Percentiles rank a stretch among this genome's conserved stretches.
Evolutionary conservation across 2,888 invertebrate species (phyloP).

Genomic region (Cryptus viduatorius): DNA sequence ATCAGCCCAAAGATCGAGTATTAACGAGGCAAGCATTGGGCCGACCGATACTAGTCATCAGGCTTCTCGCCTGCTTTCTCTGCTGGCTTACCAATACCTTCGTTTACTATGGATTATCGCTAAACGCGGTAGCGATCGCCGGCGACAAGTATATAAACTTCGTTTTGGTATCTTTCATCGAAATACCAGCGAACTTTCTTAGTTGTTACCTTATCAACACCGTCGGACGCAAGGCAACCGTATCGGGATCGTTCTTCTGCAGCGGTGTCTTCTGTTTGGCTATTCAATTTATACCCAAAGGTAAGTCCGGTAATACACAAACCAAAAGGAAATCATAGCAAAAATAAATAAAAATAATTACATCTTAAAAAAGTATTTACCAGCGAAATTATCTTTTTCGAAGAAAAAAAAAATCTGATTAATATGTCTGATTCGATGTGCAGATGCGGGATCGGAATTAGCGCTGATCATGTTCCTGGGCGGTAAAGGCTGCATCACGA

Average conservation of each 20-base stretch:
- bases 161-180: constrained; percentile 89
- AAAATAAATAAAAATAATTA: background rate
- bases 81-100: constrained; percentile 93
- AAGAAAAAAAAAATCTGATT: too few relatives aligned
- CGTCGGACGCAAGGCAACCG: constrained; percentile 86
- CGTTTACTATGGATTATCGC: constrained; percentile 92
- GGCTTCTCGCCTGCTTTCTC: constrained; percentile 89
- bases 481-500: constrained; percentile 89
- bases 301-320: constrained; percentile 78
- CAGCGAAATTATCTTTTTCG: too few relatives aligned
- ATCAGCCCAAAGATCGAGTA: constrained; percentile 65
- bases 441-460: constrained; percentile 85
- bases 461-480: constrained; percentile 87
- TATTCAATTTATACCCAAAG: constrained; percentile 87
- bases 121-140: constrained; percentile 91
- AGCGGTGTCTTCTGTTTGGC: constrained; percentile 88
- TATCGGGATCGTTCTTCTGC: constrained; percentile 88
- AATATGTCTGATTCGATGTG: constrained; percentile 77
- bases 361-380: background rate
- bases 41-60: constrained; percentile 86
- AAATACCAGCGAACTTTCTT: constrained; percentile 90
- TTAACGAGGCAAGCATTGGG: constrained; percentile 85
- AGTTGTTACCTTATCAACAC: constrained; percentile 88
- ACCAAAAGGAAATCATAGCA: background rate
- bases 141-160: constrained; percentile 93